These are phyloP conservation scores for Pogonocichla stellata DNA, from an alignment of 2,113 vertebrate species.

Conservation along the genomic window DNA sequence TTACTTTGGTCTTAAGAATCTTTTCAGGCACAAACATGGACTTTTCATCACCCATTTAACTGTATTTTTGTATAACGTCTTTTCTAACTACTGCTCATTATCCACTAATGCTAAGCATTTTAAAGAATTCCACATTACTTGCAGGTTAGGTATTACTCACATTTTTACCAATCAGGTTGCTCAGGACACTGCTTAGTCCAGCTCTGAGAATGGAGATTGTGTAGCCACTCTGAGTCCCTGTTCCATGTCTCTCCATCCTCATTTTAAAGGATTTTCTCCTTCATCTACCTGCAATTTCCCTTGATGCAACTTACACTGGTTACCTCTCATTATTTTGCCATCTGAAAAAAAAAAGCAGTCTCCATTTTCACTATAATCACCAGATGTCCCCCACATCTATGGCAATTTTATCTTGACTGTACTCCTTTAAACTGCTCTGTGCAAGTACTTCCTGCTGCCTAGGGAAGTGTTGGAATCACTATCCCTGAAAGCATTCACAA, in stretches of 20 bases:
- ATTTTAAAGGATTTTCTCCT: neutral
- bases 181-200: neutral
- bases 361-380: neutral
- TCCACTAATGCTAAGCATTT: neutral
- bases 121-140: neutral
- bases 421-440: neutral
- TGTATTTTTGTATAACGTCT: neutral
- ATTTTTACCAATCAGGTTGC: neutral
- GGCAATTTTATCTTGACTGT: neutral
- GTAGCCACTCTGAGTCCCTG: fast-evolving
- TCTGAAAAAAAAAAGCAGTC: neutral
- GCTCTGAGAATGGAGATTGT: neutral
- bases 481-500: neutral
- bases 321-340: neutral
- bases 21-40: neutral
- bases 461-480: neutral
- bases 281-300: neutral
- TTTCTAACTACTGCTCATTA: neutral
- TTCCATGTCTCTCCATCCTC: neutral
- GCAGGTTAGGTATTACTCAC: neutral
- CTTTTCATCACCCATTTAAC: neutral
- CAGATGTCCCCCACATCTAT: neutral
- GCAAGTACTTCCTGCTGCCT: neutral
- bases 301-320: neutral
- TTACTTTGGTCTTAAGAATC: neutral